These are phyloP conservation scores for Podilymbus podiceps DNA, from an alignment of 2,113 vertebrate species.

Conservation along the genomic window DNA sequence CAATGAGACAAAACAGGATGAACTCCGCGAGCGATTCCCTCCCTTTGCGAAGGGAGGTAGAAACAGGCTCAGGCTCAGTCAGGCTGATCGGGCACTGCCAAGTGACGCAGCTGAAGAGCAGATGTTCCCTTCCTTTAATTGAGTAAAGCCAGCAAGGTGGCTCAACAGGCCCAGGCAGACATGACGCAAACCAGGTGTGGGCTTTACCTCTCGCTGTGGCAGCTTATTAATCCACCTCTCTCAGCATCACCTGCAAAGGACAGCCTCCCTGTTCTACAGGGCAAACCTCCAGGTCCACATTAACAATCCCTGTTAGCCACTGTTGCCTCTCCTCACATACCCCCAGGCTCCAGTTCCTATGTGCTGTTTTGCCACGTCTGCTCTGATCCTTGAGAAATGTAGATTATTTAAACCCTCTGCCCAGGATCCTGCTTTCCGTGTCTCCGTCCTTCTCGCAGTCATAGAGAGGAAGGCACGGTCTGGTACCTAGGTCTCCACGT, in stretches of 20 bases:
- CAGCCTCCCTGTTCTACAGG: neutral
- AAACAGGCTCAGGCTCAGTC: neutral
- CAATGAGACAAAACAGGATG: neutral
- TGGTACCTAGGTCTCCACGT: neutral
- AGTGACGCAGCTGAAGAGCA: slow-evolving; percentile 17
- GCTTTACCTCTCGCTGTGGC: neutral
- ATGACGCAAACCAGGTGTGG: neutral
- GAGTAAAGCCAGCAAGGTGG: neutral
- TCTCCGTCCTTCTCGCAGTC: neutral
- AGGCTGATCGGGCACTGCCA: neutral
- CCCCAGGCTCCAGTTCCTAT: neutral
- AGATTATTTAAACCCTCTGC: neutral
- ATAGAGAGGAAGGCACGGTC: neutral
- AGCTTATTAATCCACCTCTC: neutral
- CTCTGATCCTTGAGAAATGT: neutral
- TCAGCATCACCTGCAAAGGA: neutral
- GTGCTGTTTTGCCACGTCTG: neutral
- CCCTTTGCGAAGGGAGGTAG: neutral
- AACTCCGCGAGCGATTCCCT: neutral
- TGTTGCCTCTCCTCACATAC: neutral
- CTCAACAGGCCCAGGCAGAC: neutral
- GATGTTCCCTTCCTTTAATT: slow-evolving; percentile 30
- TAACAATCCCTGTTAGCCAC: neutral
- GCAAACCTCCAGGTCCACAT: neutral
- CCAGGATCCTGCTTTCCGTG: neutral